Evolutionary conservation across 2,797 vertebrate genomes (phyloP).

Genomic region (Pangasius macronema): DNA sequence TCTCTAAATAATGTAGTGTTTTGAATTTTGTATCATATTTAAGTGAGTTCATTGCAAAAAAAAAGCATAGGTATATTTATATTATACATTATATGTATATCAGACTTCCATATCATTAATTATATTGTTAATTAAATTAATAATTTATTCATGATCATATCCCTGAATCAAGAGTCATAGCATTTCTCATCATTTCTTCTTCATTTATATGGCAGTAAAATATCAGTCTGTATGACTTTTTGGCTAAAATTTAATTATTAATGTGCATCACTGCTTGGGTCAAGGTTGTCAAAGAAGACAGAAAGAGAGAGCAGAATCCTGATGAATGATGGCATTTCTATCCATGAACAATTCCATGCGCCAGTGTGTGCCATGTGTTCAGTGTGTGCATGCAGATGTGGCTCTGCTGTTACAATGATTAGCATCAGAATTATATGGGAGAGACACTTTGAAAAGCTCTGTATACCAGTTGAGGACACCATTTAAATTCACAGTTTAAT

Average conservation of each 20-base stretch:
- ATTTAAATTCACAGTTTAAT: not conserved
- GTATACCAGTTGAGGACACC: not conserved
- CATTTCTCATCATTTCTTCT: not conserved
- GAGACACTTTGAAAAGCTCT: not conserved
- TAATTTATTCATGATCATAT: not conserved
- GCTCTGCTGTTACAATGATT: constrained; percentile 4
- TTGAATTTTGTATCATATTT: not conserved
- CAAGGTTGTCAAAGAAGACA: constrained; percentile 11
- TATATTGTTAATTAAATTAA: too few species aligned
- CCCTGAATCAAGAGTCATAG: not conserved
- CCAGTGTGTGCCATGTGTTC: not conserved
- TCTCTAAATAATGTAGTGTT: not conserved
- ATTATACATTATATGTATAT: not conserved
- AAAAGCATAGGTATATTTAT: not conserved
- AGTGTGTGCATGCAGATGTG: not conserved
- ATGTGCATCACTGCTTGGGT: constrained; percentile 11
- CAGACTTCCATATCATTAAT: not conserved
- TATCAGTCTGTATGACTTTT: not conserved
- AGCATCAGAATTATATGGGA: not conserved
- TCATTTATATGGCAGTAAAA: constrained; percentile 2
- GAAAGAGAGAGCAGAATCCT: constrained; percentile 5
- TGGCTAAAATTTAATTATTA: not conserved
- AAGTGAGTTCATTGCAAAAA: not conserved
- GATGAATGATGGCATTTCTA: constrained; percentile 32
- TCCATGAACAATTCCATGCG: constrained; percentile 11